Evolutionary conservation across 2,797 vertebrate genomes (phyloP), one percentile per base, ranked within the genome.

Genomic region (Cossypha niveicapilla): DNA sequence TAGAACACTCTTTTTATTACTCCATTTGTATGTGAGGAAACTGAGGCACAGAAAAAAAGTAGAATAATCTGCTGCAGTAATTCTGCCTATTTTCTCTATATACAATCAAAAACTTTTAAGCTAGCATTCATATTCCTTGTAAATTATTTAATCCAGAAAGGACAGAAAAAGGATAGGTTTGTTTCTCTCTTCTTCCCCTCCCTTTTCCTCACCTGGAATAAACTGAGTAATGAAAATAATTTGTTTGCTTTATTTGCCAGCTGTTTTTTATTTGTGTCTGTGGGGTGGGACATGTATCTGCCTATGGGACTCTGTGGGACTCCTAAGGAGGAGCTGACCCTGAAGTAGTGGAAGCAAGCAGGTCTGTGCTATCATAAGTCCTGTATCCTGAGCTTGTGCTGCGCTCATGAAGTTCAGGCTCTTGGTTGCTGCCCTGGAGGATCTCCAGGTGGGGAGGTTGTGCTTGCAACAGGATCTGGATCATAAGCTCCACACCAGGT

Each of bases 261-360:
- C 66, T 0, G 0, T 27, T 56, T 47, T 48, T 53, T 39, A 0
- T 0, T 32, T 50, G 18, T 79, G 23, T 62, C 28, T 73, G 25
- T 48, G 75, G 9, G 18, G 6, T 10, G 16, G 63, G 45, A 13
- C 0, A 1, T 21, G 5, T 30, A 32, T 78, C 17, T 90, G n/a
- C 56, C 50, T 18, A 3, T 5, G 9, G 41, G n/a, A 68, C 18
- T 44, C 21, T 0, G 1, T 27, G 39, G n/a, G 30, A 90, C 16
- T 81, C 6, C 9, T 35, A 13, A 60, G 47, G 70, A 71, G 61
- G 11, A 37, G 8, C 25, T 79, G 61, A 62, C 25, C 17, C 41
- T 34, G 60, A 44, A 76, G 1, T 0, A 56, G 44, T 53, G 53
- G 79, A 53, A 74, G n/a, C 11, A 80, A 54, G 41, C 6, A 8